phyloP scores from a whole-genome alignment of 2,797 vertebrate genomes.

The Pseudochaenichthys georgianus region DNA sequence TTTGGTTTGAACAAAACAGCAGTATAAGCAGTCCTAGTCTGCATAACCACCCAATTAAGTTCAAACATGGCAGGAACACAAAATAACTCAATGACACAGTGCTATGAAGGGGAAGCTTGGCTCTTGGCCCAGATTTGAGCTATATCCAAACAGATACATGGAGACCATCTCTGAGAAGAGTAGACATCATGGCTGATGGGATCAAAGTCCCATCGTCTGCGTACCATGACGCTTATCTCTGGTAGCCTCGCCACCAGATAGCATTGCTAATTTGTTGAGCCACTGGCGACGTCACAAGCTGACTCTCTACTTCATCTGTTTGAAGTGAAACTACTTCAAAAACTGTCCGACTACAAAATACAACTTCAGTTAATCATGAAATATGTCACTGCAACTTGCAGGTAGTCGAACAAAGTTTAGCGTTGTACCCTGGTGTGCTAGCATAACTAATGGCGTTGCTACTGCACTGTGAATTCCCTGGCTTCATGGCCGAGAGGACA shows the following conservation, averaged over 20 bases:
- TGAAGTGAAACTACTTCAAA: constrained; percentile 23
- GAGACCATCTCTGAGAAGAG: constrained; percentile 55
- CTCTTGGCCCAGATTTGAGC: constrained; percentile 59
- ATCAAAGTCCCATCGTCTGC: constrained; percentile 59
- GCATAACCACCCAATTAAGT: constrained; percentile 42
- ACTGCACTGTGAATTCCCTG: constrained; percentile 33
- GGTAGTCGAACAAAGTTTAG: constrained; percentile 24
- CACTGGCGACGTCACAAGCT: constrained; percentile 63
- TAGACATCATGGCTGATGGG: constrained; percentile 65
- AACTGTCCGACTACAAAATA: constrained; percentile 36
- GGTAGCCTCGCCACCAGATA: constrained; percentile 57
- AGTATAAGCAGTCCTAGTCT: constrained; percentile 35
- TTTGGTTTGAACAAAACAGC: constrained; percentile 31
- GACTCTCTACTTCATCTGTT: constrained; percentile 33
- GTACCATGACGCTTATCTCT: constrained; percentile 63
- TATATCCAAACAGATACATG: constrained; percentile 76
- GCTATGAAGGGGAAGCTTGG: constrained; percentile 58
- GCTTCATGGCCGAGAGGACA: constrained; percentile 34
- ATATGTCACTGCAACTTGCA: constrained; percentile 29
- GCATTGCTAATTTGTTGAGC: constrained; percentile 80
- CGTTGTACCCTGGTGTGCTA: constrained; percentile 23
- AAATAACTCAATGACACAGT: constrained; percentile 59
- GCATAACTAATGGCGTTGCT: constrained; percentile 42
- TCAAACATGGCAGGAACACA: constrained; percentile 45
- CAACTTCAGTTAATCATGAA: constrained; percentile 45